Conservation (phyloP, 2,113 vertebrate species). For the Nanorana parkeri region DNA sequence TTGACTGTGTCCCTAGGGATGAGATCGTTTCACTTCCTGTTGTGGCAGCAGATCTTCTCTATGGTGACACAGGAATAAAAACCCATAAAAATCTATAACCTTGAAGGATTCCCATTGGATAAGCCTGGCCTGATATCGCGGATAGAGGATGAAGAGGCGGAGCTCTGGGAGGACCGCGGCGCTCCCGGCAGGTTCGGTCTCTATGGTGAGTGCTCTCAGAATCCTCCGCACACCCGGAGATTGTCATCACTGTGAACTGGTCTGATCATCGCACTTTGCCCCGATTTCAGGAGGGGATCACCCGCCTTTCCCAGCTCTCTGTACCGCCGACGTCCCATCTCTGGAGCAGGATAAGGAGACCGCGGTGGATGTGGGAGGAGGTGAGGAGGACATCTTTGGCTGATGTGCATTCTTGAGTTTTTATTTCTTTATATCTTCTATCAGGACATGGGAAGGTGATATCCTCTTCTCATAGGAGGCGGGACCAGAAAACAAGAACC, state of each 20-base stretch:
- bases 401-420: too few species aligned
- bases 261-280: not conserved
- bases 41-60: too few species aligned
- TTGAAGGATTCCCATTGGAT: slow-evolving; percentile 8
- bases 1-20: too few species aligned
- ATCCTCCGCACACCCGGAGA: not conserved
- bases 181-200: not conserved
- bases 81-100: too few species aligned
- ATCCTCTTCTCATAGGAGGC: too few species aligned
- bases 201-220: not conserved
- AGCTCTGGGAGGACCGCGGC: not conserved
- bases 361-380: not conserved
- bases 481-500: too few species aligned
- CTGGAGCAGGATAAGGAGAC: not conserved
- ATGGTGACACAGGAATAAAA: too few species aligned
- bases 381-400: not conserved
- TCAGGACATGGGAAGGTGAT: too few species aligned
- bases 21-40: too few species aligned
- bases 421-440: too few species aligned
- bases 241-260: not conserved
- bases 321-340: not conserved
- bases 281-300: not conserved
- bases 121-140: not conserved
- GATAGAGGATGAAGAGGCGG: slow-evolving; percentile 14
- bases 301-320: not conserved